These are phyloP conservation scores for Apostichopus leukothele DNA, from an alignment of 53 echinoderm and acorn worm species.

Conservation along the genomic window DNA sequence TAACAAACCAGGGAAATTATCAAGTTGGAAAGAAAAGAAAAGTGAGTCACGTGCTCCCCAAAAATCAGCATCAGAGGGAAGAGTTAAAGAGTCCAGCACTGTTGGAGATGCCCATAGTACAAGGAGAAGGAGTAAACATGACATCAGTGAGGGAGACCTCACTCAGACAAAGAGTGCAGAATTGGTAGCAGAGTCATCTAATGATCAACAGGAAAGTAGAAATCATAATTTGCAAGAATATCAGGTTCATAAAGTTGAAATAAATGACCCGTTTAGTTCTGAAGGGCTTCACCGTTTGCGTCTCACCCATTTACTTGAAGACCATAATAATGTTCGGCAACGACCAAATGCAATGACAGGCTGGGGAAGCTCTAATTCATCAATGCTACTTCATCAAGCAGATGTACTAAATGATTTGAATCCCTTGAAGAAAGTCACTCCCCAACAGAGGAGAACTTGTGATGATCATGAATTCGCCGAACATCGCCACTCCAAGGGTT, in stretches of 20 bases:
- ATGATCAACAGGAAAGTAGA: constrained; percentile 2
- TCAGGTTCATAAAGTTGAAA: constrained; percentile 47
- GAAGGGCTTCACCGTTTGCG: constrained; percentile 25
- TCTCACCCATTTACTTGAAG: constrained; percentile 39
- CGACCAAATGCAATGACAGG: not conserved
- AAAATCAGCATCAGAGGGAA: constrained; percentile 12
- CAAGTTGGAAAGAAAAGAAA: constrained; percentile 41
- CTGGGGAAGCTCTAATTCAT: not conserved
- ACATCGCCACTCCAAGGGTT: not conserved
- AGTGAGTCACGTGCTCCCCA: not conserved
- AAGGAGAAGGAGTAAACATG: constrained; percentile 15
- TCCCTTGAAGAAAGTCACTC: constrained; percentile 82
- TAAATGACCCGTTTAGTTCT: constrained; percentile 22
- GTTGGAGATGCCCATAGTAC: not conserved
- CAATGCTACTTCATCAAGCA: not conserved
- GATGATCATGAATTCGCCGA: constrained; percentile 75
- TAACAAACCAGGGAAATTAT: constrained; percentile 50
- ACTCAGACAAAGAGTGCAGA: not conserved
- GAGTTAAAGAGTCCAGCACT: not conserved
- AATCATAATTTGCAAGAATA: constrained; percentile 31
- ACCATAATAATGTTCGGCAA: not conserved
- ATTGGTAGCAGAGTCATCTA: not conserved
- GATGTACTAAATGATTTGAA: constrained; percentile 45
- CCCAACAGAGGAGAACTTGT: constrained; percentile 69
- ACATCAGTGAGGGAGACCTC: not conserved